Conservation (phyloP, 2,888 invertebrate species). For the Chalcis sispes region DNA sequence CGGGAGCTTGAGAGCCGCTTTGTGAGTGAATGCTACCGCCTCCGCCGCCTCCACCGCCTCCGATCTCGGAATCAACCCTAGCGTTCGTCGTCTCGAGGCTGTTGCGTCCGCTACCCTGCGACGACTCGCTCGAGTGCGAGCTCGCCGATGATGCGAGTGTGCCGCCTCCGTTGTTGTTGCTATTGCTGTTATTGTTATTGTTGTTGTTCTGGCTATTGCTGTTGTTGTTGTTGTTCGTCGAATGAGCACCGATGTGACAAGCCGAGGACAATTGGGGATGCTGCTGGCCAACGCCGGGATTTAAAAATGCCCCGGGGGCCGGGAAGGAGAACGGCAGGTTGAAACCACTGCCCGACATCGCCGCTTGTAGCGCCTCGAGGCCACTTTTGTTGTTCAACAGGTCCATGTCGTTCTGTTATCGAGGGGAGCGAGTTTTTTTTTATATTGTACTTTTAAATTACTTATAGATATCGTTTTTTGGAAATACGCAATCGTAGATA, state of each 20-base stretch:
- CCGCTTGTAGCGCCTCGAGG: slow-evolving; percentile 71
- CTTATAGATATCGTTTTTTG: not conserved
- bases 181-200: not conserved
- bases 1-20: slow-evolving; percentile 61
- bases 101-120: slow-evolving; percentile 71
- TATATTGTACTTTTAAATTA: not conserved
- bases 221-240: slow-evolving; percentile 79
- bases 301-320: slow-evolving; percentile 77
- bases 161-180: slow-evolving; percentile 23
- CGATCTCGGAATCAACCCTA: slow-evolving; percentile 41
- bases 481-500: no score
- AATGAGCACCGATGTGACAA: no score
- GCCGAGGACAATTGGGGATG: slow-evolving; percentile 75
- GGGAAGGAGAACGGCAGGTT: slow-evolving; percentile 80
- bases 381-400: slow-evolving; percentile 66
- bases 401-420: slow-evolving; percentile 65
- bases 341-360: slow-evolving; percentile 67
- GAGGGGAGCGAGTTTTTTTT: not conserved
- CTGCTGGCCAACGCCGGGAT: slow-evolving; percentile 71
- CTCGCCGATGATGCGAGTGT: slow-evolving; percentile 78
- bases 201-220: slow-evolving; percentile 17
- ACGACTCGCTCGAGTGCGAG: slow-evolving; percentile 81
- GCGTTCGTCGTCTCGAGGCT: slow-evolving; percentile 65
- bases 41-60: slow-evolving; percentile 56
- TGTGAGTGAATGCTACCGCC: slow-evolving; percentile 61